These are phyloP conservation scores for Hafferia zeledoni DNA, from an alignment of 2,797 vertebrate genomes.

Conservation along the genomic window DNA sequence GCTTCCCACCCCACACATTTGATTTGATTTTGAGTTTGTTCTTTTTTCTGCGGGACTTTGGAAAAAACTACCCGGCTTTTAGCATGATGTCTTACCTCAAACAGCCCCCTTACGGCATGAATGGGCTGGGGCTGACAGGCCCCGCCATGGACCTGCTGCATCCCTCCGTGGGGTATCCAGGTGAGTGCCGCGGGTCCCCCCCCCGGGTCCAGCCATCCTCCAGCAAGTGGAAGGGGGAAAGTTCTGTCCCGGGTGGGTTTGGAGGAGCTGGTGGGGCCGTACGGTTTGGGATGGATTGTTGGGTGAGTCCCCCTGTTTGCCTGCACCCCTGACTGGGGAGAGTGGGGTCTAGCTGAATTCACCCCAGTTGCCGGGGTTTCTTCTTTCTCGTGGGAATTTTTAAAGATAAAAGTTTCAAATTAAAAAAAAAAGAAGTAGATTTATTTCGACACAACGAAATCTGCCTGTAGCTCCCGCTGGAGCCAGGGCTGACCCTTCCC, in stretches of 20 bases:
- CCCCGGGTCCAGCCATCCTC: neutral
- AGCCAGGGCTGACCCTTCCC: neutral
- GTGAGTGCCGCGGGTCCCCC: neutral
- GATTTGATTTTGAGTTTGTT: neutral
- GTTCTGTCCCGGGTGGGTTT: neutral
- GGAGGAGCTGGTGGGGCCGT: neutral
- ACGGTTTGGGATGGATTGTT: neutral
- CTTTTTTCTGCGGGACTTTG: neutral
- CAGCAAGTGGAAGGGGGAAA: neutral
- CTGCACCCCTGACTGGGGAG: neutral
- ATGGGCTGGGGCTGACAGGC: conserved; percentile 92
- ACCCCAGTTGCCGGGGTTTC: accelerated
- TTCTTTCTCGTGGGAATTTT: neutral
- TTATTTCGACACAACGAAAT: neutral
- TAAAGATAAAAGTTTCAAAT: neutral
- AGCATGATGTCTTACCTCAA: conserved; percentile 48
- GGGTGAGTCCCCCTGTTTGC: neutral
- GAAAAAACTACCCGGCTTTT: conserved; percentile 9
- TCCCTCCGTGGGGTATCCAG: conserved; percentile 82
- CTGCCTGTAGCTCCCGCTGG: accelerated
- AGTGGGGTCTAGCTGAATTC: neutral
- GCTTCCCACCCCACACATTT: neutral
- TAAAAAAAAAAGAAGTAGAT: neutral
- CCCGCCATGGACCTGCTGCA: conserved; percentile 94
- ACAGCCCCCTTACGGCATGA: conserved; percentile 82